phyloP scores from a whole-genome alignment of 2,888 invertebrate species.

The Eupithecia exiguata region DNA sequence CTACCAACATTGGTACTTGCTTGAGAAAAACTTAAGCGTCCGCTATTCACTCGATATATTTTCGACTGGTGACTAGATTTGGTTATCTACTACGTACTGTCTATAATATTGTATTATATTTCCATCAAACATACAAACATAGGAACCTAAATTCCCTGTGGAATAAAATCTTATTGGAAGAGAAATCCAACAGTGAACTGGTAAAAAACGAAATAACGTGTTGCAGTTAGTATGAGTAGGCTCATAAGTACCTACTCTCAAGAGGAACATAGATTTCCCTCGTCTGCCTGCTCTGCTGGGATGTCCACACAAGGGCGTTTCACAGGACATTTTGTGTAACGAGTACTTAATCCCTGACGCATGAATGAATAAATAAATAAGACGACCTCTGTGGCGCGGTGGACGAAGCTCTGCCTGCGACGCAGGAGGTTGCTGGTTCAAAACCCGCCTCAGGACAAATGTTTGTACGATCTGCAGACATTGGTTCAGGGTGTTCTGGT shows the following conservation, averaged over 20 bases:
- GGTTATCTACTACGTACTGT: neutral
- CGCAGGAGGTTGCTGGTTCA: too few relatives aligned
- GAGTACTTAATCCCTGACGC: slow-evolving; percentile 47
- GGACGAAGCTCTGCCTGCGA: too few relatives aligned
- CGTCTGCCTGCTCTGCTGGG: slow-evolving; percentile 32
- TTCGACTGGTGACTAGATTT: neutral
- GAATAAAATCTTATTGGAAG: slow-evolving; percentile 1
- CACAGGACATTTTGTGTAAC: slow-evolving; percentile 60
- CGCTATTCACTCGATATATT: neutral
- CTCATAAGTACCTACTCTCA: slow-evolving; percentile 45
- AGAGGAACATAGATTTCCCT: slow-evolving; percentile 49
- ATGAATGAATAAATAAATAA: neutral
- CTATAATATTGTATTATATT: neutral
- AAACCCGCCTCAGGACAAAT: too few relatives aligned
- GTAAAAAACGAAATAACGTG: slow-evolving; percentile 8
- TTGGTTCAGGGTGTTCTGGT: too few relatives aligned
- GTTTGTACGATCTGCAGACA: too few relatives aligned
- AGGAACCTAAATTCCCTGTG: neutral
- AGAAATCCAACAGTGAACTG: slow-evolving; percentile 8
- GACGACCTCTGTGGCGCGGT: too few relatives aligned
- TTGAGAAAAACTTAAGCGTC: neutral
- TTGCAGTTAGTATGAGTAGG: slow-evolving; percentile 34
- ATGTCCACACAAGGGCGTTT: slow-evolving; percentile 55
- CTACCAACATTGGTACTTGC: neutral
- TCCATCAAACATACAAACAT: neutral